Percentiles rank a stretch among this genome's conserved stretches.
Evolutionary conservation across 1,140 invertebrate species (phyloP).

Genomic region (Pissodes strobi): DNA sequence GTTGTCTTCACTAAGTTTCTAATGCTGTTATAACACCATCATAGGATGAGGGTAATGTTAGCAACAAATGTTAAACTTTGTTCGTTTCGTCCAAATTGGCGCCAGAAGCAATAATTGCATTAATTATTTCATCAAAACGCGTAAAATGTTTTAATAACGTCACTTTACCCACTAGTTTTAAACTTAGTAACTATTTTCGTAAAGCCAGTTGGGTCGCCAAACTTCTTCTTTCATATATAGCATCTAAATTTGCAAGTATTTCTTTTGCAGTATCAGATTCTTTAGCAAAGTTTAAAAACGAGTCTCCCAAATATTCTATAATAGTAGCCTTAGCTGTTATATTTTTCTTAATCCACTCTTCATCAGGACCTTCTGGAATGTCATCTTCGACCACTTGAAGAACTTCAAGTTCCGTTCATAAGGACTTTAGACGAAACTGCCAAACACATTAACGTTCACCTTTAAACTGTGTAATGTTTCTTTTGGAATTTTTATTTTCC

Average conservation of each 20-base stretch:
- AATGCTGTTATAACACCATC: conserved; percentile 35
- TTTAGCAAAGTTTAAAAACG: no score
- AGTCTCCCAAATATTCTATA: background rate
- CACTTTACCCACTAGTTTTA: conserved; percentile 24
- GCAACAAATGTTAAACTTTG: conserved; percentile 53
- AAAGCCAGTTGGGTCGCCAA: conserved; percentile 51
- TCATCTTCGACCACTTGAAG: background rate
- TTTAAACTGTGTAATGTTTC: no score
- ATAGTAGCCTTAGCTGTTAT: background rate
- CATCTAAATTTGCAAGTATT: background rate
- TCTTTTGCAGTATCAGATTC: background rate
- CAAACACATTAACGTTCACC: no score
- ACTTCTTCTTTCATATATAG: no score
- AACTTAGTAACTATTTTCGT: conserved; percentile 49
- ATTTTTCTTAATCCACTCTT: background rate
- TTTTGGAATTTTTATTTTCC: background rate
- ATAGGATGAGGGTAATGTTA: conserved; percentile 51
- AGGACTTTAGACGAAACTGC: background rate
- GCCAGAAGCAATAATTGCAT: conserved; percentile 23
- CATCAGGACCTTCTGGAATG: no score
- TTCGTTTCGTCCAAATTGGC: no score
- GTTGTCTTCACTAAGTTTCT: background rate
- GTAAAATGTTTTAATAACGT: background rate
- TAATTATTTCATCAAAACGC: background rate
- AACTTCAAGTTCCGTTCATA: background rate